Conservation (phyloP, 2,888 invertebrate species). For the Habrosyne pyritoides region DNA sequence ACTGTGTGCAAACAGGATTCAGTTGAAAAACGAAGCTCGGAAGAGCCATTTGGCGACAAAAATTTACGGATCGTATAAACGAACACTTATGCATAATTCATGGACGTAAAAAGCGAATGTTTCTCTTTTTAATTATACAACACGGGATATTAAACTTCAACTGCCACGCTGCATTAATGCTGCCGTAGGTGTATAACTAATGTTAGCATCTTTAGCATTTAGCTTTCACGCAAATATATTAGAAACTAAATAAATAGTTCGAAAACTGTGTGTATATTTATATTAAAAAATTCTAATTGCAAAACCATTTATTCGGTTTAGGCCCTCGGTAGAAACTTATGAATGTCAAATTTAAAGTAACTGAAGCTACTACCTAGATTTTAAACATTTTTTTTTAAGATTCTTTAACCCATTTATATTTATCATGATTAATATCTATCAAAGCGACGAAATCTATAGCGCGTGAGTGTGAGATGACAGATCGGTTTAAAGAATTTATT, state of each 20-base stretch:
- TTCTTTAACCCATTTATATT: too few relatives aligned
- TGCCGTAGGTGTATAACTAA: constrained; percentile 27
- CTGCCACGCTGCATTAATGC: constrained; percentile 64
- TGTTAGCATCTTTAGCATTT: constrained; percentile 17
- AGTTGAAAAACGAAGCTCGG: constrained; percentile 52
- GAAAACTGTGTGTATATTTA: too few relatives aligned
- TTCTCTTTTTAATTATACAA: constrained; percentile 82
- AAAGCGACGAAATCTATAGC: too few relatives aligned
- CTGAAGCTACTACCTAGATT: too few relatives aligned
- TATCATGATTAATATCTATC: too few relatives aligned
- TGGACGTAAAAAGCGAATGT: constrained; percentile 79
- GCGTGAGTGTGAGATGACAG: too few relatives aligned
- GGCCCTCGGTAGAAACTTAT: too few relatives aligned
- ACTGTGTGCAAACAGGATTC: constrained; percentile 41
- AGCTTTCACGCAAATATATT: not conserved
- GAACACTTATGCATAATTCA: constrained; percentile 81
- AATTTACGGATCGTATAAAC: constrained; percentile 78
- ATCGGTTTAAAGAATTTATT: too few relatives aligned
- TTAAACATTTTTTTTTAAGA: too few relatives aligned
- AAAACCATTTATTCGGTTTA: too few relatives aligned
- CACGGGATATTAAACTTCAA: constrained; percentile 76
- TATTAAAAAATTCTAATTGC: not conserved
- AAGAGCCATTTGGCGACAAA: constrained; percentile 71
- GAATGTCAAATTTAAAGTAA: too few relatives aligned
- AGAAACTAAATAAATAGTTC: too few relatives aligned